A percentile compares a stretch with the other conserved stretches of the same genome.
Evolutionary conservation across 1,140 invertebrate species (phyloP).

Genomic region (Sitodiplosis mosellana): DNA sequence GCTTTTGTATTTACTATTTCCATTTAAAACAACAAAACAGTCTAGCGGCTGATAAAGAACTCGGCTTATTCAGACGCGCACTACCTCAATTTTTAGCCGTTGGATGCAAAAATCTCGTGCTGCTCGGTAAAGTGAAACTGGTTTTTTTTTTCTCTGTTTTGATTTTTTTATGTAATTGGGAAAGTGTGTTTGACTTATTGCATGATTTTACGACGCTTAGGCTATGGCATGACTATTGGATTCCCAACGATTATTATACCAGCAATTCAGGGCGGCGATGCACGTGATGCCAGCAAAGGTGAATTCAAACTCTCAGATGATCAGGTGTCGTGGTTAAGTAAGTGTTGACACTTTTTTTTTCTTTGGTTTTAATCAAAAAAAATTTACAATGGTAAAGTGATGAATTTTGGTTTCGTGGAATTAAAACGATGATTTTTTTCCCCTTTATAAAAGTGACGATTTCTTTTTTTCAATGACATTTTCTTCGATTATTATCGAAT

Average conservation of each 20-base stretch:
- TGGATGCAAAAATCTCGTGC: constrained; percentile 40
- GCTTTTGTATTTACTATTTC: too few species aligned
- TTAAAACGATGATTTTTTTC: too few species aligned
- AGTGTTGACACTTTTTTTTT: too few species aligned
- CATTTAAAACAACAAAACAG: too few species aligned
- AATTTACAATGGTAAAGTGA: too few species aligned
- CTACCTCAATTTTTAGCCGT: constrained; percentile 41
- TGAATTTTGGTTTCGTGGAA: too few species aligned
- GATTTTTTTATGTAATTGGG: neutral
- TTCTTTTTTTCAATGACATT: too few species aligned
- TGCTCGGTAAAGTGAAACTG: constrained; percentile 26
- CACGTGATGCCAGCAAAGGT: constrained; percentile 26
- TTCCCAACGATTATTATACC: constrained; percentile 61
- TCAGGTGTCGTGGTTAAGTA: constrained; percentile 60
- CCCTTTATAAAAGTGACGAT: too few species aligned
- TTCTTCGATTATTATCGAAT: too few species aligned
- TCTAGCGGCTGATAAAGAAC: constrained; percentile 7
- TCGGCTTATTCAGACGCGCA: constrained; percentile 28
- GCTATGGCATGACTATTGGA: constrained; percentile 55
- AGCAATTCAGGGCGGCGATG: constrained; percentile 31
- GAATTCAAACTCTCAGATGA: constrained; percentile 35
- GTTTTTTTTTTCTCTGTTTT: neutral
- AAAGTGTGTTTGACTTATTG: neutral
- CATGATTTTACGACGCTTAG: constrained; percentile 11
- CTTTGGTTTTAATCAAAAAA: neutral